Evolutionary conservation across 2,113 vertebrate genomes (phyloP).

Genomic region (Calyptomena viridis): DNA sequence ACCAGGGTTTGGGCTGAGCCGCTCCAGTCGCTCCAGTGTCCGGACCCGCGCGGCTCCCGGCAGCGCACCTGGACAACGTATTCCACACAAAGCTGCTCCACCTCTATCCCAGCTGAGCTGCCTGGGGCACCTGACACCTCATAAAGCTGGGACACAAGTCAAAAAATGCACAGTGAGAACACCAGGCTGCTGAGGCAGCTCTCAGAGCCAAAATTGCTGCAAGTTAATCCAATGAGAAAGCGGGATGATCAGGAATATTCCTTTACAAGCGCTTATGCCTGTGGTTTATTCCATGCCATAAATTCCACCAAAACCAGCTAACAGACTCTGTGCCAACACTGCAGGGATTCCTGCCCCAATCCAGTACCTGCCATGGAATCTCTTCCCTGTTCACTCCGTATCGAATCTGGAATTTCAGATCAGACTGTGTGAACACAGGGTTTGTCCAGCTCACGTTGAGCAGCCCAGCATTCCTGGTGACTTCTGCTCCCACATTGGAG

Average conservation of each 20-base stretch:
- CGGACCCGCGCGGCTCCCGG: constrained; percentile 59
- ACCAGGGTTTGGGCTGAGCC: constrained; percentile 63
- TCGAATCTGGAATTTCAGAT: constrained; percentile 82
- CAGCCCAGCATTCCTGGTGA: constrained; percentile 72
- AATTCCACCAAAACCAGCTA: background rate
- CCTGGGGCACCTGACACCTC: constrained; percentile 1
- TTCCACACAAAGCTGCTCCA: constrained; percentile 75
- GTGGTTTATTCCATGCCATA: background rate
- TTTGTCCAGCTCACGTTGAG: constrained; percentile 82
- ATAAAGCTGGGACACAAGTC: constrained; percentile 36
- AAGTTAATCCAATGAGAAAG: background rate
- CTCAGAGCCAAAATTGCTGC: background rate
- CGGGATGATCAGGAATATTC: background rate
- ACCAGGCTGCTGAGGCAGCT: background rate
- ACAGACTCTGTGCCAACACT: accelerated
- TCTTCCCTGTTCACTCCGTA: constrained; percentile 61
- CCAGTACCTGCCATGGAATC: constrained; percentile 81
- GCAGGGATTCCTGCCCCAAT: background rate
- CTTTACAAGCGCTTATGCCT: background rate
- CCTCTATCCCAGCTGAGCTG: constrained; percentile 25
- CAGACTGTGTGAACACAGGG: constrained; percentile 70
- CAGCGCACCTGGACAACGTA: constrained; percentile 84
- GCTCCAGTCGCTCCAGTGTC: constrained; percentile 92
- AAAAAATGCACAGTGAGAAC: background rate
- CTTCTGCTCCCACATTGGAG: constrained; percentile 74